Evolutionary conservation across 2,113 vertebrate genomes (phyloP).

Genomic region (Sceloporus tristichus): DNA sequence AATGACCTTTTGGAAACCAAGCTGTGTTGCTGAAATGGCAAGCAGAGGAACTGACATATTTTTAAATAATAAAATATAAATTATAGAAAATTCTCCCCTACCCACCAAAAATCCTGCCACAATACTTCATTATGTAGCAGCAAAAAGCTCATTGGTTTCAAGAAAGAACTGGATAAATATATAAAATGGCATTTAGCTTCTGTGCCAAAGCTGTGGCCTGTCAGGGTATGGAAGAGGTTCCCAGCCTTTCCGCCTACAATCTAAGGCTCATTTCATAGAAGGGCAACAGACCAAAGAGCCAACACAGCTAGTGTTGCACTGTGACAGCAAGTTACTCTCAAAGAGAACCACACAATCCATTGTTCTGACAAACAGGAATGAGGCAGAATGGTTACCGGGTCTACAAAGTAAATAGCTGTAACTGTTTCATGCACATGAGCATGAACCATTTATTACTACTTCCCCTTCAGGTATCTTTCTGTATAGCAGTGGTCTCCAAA

Average conservation of each 20-base stretch:
- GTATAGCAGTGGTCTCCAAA: background rate
- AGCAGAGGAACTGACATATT: background rate
- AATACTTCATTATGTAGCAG: background rate
- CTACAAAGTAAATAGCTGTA: background rate
- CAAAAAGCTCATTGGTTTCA: background rate
- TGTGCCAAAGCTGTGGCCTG: background rate
- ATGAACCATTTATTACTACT: background rate
- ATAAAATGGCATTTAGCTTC: background rate
- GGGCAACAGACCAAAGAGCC: background rate
- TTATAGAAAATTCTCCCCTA: background rate
- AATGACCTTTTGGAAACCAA: background rate
- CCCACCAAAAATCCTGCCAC: background rate
- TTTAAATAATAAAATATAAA: background rate
- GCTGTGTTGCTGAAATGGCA: conserved; percentile 7
- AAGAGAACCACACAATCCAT: background rate
- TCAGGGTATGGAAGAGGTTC: background rate
- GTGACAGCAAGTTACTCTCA: background rate
- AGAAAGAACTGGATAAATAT: background rate
- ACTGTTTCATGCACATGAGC: background rate
- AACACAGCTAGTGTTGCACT: background rate
- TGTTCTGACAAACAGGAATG: background rate
- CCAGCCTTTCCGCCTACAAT: background rate
- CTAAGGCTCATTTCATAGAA: background rate
- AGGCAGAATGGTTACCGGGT: background rate
- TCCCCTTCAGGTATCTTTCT: background rate